Conservation (phyloP, 2,113 vertebrate genomes). For the Anarhynchus alexandrinus region DNA sequence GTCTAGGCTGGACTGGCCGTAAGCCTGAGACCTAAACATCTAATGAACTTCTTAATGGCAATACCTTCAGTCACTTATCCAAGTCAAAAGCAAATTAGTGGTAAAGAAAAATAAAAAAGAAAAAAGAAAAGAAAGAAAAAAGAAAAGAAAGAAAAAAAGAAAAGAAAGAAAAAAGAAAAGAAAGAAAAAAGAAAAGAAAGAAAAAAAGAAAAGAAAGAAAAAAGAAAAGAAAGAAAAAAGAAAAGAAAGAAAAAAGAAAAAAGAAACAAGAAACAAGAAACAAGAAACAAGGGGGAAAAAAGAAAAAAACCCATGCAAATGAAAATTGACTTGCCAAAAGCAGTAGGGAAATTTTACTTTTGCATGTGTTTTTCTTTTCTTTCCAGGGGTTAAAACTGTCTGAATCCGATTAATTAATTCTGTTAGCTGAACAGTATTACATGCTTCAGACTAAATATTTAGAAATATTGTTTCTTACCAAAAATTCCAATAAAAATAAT, state of each 20-base stretch:
- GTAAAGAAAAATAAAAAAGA: neutral
- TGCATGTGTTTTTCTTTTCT: neutral
- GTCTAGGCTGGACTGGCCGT: neutral
- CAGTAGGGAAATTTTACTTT: neutral
- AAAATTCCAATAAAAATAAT: neutral
- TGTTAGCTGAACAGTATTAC: neutral
- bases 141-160: too few relatives aligned
- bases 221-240: too few relatives aligned
- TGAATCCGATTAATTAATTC: neutral
- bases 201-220: too few relatives aligned
- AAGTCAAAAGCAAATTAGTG: neutral
- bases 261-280: too few relatives aligned
- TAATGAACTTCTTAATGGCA: neutral
- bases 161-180: too few relatives aligned
- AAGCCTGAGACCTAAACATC: neutral
- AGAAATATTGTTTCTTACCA: neutral
- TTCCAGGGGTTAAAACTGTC: neutral
- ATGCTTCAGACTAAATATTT: neutral
- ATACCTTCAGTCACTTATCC: neutral
- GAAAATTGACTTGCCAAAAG: neutral
- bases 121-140: too few relatives aligned
- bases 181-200: too few relatives aligned
- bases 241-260: too few relatives aligned
- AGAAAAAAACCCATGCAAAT: neutral
- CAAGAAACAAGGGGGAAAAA: too few relatives aligned